phyloP scores from a whole-genome alignment of 2,113 vertebrate species.

The Chiloscyllium plagiosum region DNA sequence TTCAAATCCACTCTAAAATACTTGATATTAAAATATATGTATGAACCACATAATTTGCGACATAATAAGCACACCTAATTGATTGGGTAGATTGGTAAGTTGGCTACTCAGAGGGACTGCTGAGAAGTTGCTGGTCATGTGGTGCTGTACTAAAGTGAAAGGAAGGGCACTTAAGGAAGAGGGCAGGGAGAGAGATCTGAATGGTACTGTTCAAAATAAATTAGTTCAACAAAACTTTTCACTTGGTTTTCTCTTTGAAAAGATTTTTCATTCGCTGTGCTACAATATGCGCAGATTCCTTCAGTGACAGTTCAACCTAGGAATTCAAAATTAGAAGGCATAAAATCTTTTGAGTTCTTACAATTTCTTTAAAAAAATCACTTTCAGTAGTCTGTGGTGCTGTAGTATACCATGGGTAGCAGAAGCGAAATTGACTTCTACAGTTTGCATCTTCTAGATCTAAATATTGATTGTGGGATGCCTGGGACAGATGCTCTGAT shows the following conservation, averaged over 20 bases:
- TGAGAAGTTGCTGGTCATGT: not conserved
- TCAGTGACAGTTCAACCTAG: not conserved
- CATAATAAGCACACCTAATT: not conserved
- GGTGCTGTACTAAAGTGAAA: not conserved
- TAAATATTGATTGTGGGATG: not conserved
- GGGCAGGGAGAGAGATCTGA: not conserved
- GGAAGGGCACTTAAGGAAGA: not conserved
- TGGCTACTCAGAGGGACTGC: not conserved
- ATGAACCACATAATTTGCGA: too few species aligned
- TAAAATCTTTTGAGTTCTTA: not conserved
- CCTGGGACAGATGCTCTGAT: not conserved
- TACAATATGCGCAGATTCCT: not conserved
- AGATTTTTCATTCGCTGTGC: not conserved
- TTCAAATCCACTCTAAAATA: too few species aligned
- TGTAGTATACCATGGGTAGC: not conserved
- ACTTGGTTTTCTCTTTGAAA: not conserved
- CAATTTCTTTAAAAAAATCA: not conserved
- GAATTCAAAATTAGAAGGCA: not conserved
- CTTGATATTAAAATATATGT: too few species aligned
- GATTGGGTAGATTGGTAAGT: not conserved
- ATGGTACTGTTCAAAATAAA: not conserved
- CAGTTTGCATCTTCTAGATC: not conserved
- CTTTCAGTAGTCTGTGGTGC: not conserved
- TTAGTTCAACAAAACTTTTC: not conserved
- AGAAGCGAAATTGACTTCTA: not conserved